phyloP scores from a whole-genome alignment of 2,797 vertebrate species.

The Atherinosoma microstoma region DNA sequence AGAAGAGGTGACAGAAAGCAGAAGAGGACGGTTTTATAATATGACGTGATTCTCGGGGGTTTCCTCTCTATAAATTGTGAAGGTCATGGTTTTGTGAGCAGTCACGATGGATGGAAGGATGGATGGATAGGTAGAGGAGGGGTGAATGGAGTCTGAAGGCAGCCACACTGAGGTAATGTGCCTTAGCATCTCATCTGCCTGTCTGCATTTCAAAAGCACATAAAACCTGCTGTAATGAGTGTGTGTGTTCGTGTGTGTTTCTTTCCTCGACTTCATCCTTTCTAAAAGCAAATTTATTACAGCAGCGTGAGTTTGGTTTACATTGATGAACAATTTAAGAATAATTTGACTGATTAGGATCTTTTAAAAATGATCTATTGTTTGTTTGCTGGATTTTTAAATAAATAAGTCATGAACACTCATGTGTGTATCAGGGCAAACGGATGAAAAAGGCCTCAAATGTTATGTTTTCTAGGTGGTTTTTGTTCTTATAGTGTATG shows the following conservation, averaged over 20 bases:
- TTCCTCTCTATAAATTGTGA: constrained; percentile 77
- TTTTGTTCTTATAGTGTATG: neutral
- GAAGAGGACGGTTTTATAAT: constrained; percentile 48
- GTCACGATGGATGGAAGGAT: constrained; percentile 7
- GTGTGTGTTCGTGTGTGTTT: neutral
- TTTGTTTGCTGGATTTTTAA: neutral
- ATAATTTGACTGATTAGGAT: neutral
- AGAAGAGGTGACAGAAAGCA: constrained; percentile 1
- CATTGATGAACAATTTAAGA: neutral
- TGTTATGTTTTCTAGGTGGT: neutral
- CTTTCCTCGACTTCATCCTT: neutral
- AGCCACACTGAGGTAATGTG: constrained; percentile 47
- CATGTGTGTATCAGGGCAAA: neutral
- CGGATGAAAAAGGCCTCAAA: neutral
- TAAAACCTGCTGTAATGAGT: constrained; percentile 3
- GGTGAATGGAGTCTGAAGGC: constrained; percentile 43
- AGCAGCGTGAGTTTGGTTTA: neutral
- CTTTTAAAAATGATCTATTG: neutral
- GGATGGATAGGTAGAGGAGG: constrained; percentile 15
- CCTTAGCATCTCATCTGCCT: constrained; percentile 56
- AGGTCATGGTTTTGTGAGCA: constrained; percentile 71
- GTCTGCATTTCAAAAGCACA: constrained; percentile 48
- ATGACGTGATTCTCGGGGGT: constrained; percentile 77
- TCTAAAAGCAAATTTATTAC: neutral
- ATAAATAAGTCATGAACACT: neutral